phyloP scores from a whole-genome alignment of 2,113 vertebrate genomes.

The Halichoerus grypus region DNA sequence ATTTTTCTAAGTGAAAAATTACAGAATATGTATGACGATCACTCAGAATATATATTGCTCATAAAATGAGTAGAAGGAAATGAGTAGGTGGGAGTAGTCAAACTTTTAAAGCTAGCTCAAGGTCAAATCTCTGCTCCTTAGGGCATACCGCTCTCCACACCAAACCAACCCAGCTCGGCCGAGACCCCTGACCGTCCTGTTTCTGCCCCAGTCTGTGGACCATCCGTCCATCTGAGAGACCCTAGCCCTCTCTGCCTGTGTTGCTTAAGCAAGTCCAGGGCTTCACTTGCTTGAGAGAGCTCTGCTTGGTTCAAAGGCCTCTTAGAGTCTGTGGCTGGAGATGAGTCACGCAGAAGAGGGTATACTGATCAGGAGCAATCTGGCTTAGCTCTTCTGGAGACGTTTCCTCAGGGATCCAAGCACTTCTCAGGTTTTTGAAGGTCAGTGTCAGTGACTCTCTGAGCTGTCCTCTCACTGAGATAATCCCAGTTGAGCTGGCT shows the following conservation, averaged over 20 bases:
- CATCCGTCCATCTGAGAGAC: neutral
- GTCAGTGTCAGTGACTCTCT: slow-evolving; percentile 69
- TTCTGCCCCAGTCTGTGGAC: neutral
- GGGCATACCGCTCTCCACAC: neutral
- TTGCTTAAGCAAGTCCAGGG: neutral
- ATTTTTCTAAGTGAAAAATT: slow-evolving; percentile 78
- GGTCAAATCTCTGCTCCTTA: neutral
- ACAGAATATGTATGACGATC: slow-evolving; percentile 77
- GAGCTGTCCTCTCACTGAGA: slow-evolving; percentile 14
- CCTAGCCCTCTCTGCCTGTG: neutral
- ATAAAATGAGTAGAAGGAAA: slow-evolving; percentile 66
- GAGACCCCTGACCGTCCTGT: neutral
- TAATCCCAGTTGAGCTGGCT: slow-evolving; percentile 58
- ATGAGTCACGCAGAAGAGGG: neutral
- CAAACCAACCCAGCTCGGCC: neutral
- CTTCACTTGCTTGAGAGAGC: neutral
- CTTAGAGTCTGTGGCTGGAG: neutral
- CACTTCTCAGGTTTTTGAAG: slow-evolving; percentile 48
- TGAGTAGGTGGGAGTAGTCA: slow-evolving; percentile 38
- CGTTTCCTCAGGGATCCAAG: neutral
- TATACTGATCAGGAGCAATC: slow-evolving; percentile 11
- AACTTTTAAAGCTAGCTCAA: slow-evolving; percentile 60
- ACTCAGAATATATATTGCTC: slow-evolving; percentile 75
- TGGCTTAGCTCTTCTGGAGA: neutral
- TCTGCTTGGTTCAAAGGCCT: neutral